A percentile compares a stretch with the other conserved stretches of the same genome.
Conservation (phyloP, 2,888 invertebrate genomes). For the Eilema griseolum region DNA sequence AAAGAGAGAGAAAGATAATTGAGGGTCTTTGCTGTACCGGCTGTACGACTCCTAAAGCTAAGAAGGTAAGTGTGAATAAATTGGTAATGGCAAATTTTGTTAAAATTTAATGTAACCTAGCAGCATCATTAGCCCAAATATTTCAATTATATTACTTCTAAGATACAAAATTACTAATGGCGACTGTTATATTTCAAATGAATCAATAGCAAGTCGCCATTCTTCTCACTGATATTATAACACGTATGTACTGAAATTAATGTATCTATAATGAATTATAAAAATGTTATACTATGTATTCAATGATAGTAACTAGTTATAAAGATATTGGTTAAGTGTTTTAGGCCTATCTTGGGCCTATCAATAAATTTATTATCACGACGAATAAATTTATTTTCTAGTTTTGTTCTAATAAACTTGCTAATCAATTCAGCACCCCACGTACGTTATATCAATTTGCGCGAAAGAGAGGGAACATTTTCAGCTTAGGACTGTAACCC, state of each 20-base stretch:
- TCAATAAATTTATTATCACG: background rate
- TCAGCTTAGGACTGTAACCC: slow-evolving; percentile 54
- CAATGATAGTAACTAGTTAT: no score
- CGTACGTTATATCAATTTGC: slow-evolving; percentile 39
- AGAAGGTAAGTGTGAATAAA: background rate
- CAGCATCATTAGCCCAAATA: no score
- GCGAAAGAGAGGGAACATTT: slow-evolving; percentile 57
- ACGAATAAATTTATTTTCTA: background rate
- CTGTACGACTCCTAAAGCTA: background rate
- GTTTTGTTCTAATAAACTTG: background rate
- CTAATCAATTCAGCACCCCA: slow-evolving; percentile 23
- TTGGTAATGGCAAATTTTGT: background rate
- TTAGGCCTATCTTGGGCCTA: no score
- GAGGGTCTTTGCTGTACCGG: background rate
- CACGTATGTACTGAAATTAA: background rate
- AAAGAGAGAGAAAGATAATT: background rate
- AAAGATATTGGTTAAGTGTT: no score
- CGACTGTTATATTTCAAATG: background rate
- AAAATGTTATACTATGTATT: no score
- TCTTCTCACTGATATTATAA: background rate
- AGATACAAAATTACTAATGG: background rate
- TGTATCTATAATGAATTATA: no score
- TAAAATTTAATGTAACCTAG: background rate
- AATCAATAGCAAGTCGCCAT: no score
- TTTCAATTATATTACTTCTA: no score